Evolutionary conservation across 2,888 invertebrate genomes (phyloP).

Genomic region (Hypselothyrea guttata): DNA sequence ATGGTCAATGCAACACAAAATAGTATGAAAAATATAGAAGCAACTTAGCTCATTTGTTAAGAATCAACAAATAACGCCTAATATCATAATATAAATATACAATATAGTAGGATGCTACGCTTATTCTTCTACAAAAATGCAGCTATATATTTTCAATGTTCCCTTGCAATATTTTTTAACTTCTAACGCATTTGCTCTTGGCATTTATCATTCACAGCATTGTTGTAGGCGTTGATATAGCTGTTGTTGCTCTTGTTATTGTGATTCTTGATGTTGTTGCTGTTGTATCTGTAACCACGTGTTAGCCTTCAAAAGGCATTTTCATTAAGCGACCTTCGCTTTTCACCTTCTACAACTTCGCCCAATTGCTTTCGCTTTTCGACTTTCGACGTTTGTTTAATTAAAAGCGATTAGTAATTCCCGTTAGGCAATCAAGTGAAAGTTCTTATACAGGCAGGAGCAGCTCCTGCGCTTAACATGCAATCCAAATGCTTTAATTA

Average conservation of each 20-base stretch:
- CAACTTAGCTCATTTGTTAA: too few species aligned
- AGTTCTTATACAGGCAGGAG: slow-evolving; percentile 12
- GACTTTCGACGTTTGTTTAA: slow-evolving; percentile 46
- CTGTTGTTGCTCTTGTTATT: background rate
- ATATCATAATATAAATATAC: too few species aligned
- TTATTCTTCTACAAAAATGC: too few species aligned
- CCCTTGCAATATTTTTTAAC: background rate
- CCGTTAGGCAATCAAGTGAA: slow-evolving; percentile 39
- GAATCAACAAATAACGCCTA: too few species aligned
- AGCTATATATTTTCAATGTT: background rate
- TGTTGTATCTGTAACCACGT: too few species aligned
- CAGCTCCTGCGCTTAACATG: slow-evolving; percentile 27
- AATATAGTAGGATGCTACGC: too few species aligned
- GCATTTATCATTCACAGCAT: slow-evolving; percentile 42
- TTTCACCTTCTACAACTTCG: background rate
- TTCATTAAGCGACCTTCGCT: slow-evolving; percentile 41
- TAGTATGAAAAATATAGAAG: too few species aligned
- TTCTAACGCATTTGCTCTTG: slow-evolving; percentile 23
- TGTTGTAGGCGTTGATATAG: background rate
- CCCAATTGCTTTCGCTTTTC: slow-evolving; percentile 13
- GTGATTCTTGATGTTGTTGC: too few species aligned
- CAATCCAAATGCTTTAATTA: too few species aligned
- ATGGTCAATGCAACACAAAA: too few species aligned
- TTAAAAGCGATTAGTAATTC: slow-evolving; percentile 63
- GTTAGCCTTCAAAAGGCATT: slow-evolving; percentile 63